Base-by-base conservation (phyloP, 2,888 invertebrate genomes). In the Tiliacea aurago region DNA sequence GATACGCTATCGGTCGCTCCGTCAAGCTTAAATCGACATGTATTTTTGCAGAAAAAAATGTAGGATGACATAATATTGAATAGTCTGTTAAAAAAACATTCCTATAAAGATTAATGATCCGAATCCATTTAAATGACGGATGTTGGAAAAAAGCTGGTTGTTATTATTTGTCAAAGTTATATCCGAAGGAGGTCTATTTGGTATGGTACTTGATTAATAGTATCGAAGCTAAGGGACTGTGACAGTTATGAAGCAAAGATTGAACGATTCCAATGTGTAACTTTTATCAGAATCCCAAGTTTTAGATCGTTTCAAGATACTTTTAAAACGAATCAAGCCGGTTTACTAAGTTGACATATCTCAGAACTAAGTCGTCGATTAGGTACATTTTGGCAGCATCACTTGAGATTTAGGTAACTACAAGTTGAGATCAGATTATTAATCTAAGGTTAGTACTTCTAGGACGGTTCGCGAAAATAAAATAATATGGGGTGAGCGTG, bases 61-160 rank as follows among this genome's bases (percentile, higher is more conserved):
- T 2, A 28, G 33, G 1, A 37, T 59, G 37, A 51, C n/a, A 28
- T n/a, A 37, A 62, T 73, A 51, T 58, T 13, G 13, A 73, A 43
- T 45, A 43, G 20, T 43, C 37, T 43, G 18, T 18, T 18, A 41
- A 41, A 53, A 74, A 67, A 23, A 7, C n/a, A 49, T 23, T 23
- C n/a, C 7, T 33, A 67, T 47, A 33, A 61, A 67, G 53, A 76
- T 67, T 59, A 37, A 76, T 75, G 53, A 68, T 68, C 41, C 5
- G 10, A 49, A 67, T 61, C 41, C 65, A 65, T 74, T 49, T 65
- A 51, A 58, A 73, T 58, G 64, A 37, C 49, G 33, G 43, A 64
- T 58, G 64, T 45, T 37, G 37, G 37, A 4, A 55, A 75, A 67
- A 47, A 41, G 3, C 33, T 10, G 20, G n/a, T 37, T n/a, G 18